Evolutionary conservation across 2,888 invertebrate species (phyloP).

Genomic region (Didymodactylos carnosus): DNA sequence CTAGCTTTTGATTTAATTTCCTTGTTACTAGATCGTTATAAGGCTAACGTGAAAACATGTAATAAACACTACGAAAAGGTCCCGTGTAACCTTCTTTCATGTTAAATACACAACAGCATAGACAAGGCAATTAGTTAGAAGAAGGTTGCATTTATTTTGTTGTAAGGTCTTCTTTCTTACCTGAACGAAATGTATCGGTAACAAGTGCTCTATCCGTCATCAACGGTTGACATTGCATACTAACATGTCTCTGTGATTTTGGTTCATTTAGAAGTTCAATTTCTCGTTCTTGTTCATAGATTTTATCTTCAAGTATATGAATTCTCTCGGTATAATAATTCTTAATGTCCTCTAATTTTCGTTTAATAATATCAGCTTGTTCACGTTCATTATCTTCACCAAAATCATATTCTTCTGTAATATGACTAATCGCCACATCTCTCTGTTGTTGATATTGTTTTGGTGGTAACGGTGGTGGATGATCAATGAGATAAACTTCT

Average conservation of each 20-base stretch:
- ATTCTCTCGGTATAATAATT: not conserved
- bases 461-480: not conserved
- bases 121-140: too few relatives aligned
- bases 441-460: not conserved
- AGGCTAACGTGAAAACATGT: too few relatives aligned
- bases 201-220: not conserved
- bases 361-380: constrained; percentile 1
- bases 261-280: not conserved
- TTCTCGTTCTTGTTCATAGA: not conserved
- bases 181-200: not conserved
- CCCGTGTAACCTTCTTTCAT: too few relatives aligned
- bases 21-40: too few relatives aligned
- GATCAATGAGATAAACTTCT: too few relatives aligned
- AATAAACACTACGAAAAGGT: too few relatives aligned
- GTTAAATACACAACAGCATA: too few relatives aligned
- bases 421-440: constrained; percentile 13
- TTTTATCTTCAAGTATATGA: not conserved
- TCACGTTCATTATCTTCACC: constrained; percentile 3
- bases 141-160: too few relatives aligned
- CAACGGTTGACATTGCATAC: not conserved
- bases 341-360: constrained; percentile 10
- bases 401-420: not conserved
- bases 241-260: not conserved
- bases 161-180: too few relatives aligned
- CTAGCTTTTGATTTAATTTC: too few relatives aligned